phyloP scores from a whole-genome alignment of 1,140 invertebrate species.

The Drosophila prosaltans region DNA sequence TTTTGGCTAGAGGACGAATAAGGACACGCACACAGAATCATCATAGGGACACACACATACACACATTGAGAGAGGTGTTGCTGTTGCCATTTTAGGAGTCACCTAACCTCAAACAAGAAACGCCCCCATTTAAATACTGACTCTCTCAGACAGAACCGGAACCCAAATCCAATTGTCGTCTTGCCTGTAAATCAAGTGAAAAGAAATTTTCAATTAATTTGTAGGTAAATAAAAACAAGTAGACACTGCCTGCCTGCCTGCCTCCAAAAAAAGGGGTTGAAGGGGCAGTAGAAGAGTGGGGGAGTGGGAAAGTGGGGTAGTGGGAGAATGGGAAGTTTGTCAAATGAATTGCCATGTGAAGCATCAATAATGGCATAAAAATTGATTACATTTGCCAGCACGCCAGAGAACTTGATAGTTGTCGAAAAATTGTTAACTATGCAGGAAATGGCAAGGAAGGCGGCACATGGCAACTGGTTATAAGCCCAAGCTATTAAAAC shows the following conservation, averaged over 20 bases:
- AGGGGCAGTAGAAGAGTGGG: no score
- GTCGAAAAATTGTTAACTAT: constrained; percentile 42
- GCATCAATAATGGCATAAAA: constrained; percentile 80
- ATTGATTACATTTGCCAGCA: constrained; percentile 73
- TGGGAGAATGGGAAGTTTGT: background rate
- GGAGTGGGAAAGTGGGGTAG: background rate
- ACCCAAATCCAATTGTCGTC: constrained; percentile 48
- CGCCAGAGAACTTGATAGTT: constrained; percentile 41
- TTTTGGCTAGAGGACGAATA: constrained; percentile 52
- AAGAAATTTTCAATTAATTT: constrained; percentile 76
- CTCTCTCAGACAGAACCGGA: constrained; percentile 52
- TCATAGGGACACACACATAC: constrained; percentile 1
- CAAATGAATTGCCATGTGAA: constrained; percentile 65
- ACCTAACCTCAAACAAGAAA: constrained; percentile 58
- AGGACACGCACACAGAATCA: constrained; percentile 43
- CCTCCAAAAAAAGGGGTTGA: no score
- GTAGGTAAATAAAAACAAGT: constrained; percentile 50
- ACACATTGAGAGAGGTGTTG: constrained; percentile 19
- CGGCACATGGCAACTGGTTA: constrained; percentile 23
- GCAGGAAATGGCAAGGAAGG: constrained; percentile 56
- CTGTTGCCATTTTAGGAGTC: constrained; percentile 31
- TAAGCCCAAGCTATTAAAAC: constrained; percentile 1
- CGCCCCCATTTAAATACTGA: constrained; percentile 69
- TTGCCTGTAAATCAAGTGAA: constrained; percentile 50
- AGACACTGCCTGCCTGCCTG: background rate